These are phyloP conservation scores for Anguilla pacifica DNA, from an alignment of 2,797 vertebrate species.

Conservation along the genomic window DNA sequence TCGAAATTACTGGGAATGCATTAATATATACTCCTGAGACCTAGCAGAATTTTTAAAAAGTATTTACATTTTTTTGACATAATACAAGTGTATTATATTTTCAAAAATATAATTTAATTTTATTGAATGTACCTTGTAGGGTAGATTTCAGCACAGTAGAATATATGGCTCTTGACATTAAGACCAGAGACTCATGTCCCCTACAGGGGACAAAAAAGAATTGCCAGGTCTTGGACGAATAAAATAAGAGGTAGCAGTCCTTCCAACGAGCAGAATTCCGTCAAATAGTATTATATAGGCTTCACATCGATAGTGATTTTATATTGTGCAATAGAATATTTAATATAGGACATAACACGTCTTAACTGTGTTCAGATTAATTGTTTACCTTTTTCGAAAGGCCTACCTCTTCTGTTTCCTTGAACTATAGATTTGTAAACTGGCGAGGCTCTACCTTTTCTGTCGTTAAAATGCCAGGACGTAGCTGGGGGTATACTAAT, in stretches of 20 bases:
- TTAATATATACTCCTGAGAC: neutral
- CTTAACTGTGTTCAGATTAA: neutral
- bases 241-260: neutral
- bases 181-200: neutral
- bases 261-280: neutral
- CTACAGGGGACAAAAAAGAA: neutral
- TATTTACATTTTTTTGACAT: neutral
- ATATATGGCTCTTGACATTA: neutral
- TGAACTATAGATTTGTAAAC: neutral
- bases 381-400: neutral
- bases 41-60: neutral
- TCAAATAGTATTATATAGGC: neutral
- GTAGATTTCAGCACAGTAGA: neutral
- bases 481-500: neutral
- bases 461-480: neutral
- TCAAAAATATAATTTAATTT: neutral
- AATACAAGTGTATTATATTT: neutral
- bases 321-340: neutral
- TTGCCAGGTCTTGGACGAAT: neutral
- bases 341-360: too few relatives aligned
- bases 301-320: neutral
- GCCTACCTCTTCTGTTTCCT: neutral
- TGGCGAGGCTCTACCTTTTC: neutral
- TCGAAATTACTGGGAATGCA: neutral
- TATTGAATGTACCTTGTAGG: neutral